phyloP scores from a whole-genome alignment of 2,888 invertebrate species.

The Sphinx pinastri region DNA sequence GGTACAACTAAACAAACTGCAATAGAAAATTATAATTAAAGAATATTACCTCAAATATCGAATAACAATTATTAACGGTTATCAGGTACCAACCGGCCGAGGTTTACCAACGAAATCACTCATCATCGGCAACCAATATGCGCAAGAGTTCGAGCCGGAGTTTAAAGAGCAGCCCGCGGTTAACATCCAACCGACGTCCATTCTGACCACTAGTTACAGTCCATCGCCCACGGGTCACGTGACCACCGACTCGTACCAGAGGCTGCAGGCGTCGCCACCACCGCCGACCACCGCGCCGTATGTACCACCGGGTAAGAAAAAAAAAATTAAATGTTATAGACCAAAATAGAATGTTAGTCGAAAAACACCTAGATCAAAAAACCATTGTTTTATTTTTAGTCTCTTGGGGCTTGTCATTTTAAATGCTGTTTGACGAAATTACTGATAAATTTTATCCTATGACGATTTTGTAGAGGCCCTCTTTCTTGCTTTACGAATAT shows the following conservation, averaged over 20 bases:
- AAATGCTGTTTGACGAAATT: no score
- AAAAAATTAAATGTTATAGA: background rate
- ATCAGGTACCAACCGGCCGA: constrained; percentile 72
- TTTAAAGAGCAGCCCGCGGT: constrained; percentile 56
- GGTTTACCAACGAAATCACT: constrained; percentile 70
- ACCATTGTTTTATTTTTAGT: background rate
- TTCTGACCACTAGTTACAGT: constrained; percentile 46
- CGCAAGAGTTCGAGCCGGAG: constrained; percentile 76
- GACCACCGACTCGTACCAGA: constrained; percentile 58
- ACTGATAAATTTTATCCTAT: no score
- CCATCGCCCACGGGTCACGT: constrained; percentile 58
- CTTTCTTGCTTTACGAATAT: background rate
- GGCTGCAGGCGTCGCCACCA: constrained; percentile 69
- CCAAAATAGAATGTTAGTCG: no score
- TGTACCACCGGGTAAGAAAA: constrained; percentile 68
- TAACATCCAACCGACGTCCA: constrained; percentile 35
- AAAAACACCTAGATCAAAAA: background rate
- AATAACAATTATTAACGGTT: no score
- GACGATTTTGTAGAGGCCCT: no score
- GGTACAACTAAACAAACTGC: no score
- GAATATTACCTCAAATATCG: no score
- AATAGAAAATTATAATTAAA: no score
- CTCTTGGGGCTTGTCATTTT: no score
- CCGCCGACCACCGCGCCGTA: constrained; percentile 68
- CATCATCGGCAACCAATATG: constrained; percentile 79